Base-by-base conservation (phyloP, 1,140 invertebrate species). In the Wiebesia pumilae region DNA sequence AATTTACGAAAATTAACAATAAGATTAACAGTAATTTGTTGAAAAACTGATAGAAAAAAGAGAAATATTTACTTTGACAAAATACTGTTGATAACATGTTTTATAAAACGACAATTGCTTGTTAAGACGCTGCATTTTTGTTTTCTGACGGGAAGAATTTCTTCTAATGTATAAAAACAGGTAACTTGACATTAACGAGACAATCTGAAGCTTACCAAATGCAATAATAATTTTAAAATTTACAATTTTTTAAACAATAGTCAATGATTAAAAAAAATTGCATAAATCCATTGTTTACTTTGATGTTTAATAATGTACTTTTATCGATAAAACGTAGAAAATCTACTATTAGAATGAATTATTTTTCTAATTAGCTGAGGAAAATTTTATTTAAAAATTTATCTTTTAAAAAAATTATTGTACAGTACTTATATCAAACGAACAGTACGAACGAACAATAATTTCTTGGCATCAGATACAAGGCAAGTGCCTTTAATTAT, bases 401-500 rank as follows among this genome's bases (percentile, higher is more conserved):
- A 16, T 51, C 0, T 81, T 30, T 27, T 47, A 3, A 16, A 69
- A 73, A 54, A 47, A 65, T 65, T 3, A 47, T 65, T 85, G 40
- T 69, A 65, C 35, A n/a, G 47, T 77, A 84, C 71, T 84, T 84
- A 84, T 78, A 84, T 62, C n/a, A n/a, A n/a, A 47, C 12, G 4
- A 47, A 47, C 9, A 1, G n/a, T 6, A 54, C 24, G 47, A 84
- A 84, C 38, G 27, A 85, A 85, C 51, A 83, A 79, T 69, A 85
- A 81, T 73, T 85, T 81, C 30, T 71, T 40, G 35, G 67, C 84
- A 40, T 85, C 65, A 81, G 35, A 73, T 54, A 81, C 35, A 81
- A 62, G 19, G 84, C 54, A 79, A 75, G 79, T 86, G 84, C 84
- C 84, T 86, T 86, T n/a, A 62, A 81, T 73, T 62, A 81, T 75